phyloP scores from a whole-genome alignment of 2,797 vertebrate genomes.

The Melanotaenia pygmaea region DNA sequence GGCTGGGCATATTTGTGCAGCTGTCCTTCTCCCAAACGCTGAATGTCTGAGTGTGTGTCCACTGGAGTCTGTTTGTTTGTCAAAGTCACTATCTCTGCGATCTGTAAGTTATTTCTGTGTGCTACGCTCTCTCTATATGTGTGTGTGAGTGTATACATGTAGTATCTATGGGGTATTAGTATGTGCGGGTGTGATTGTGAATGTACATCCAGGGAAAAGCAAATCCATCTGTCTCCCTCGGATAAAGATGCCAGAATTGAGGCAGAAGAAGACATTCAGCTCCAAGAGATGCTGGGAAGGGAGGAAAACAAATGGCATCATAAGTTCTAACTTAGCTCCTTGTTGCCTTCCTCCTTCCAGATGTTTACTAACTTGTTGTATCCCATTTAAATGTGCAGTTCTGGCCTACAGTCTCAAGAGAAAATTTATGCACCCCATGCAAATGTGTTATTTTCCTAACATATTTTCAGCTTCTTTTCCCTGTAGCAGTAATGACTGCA shows the following conservation, averaged over 20 bases:
- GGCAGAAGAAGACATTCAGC: slow-evolving; percentile 71
- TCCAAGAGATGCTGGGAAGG: slow-evolving; percentile 59
- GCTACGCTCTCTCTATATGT: slow-evolving; percentile 46
- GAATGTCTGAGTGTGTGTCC: slow-evolving; percentile 67
- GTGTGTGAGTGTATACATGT: slow-evolving; percentile 46
- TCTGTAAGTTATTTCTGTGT: slow-evolving; percentile 70
- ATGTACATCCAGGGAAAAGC: slow-evolving; percentile 71
- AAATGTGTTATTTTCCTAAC: slow-evolving; percentile 48
- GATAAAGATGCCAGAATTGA: slow-evolving; percentile 79
- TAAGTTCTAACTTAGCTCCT: slow-evolving; percentile 68
- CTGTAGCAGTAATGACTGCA: slow-evolving; percentile 18
- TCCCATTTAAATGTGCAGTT: slow-evolving; percentile 41
- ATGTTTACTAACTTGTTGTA: slow-evolving; percentile 70
- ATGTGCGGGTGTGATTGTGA: slow-evolving; percentile 48
- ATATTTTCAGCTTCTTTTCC: slow-evolving; percentile 30
- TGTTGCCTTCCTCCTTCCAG: slow-evolving; percentile 67
- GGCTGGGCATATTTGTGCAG: slow-evolving; percentile 77
- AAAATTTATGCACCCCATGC: slow-evolving; percentile 37
- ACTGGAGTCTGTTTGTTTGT: slow-evolving; percentile 76
- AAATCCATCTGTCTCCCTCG: slow-evolving; percentile 80
- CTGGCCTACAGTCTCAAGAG: slow-evolving; percentile 28
- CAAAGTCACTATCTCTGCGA: slow-evolving; percentile 71
- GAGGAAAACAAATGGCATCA: slow-evolving; percentile 68
- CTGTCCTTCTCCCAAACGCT: slow-evolving; percentile 73
- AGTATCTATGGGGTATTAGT: slow-evolving; percentile 34